phyloP scores from a whole-genome alignment of 2,888 invertebrate genomes.

The Ariolimax columbianus region DNA sequence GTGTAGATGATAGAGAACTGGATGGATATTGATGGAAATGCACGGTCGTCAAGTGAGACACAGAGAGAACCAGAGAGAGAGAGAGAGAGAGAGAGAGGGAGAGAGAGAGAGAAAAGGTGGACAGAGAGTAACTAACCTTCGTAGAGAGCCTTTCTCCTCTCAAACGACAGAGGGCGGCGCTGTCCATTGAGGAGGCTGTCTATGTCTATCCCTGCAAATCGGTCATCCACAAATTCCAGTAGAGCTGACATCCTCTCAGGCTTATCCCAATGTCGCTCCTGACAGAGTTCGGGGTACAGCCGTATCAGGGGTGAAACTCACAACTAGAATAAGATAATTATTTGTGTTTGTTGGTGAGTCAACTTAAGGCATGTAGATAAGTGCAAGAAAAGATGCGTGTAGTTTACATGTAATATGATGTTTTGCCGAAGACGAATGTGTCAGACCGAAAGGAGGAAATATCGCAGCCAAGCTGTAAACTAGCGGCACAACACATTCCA shows the following conservation, averaged over 20 bases:
- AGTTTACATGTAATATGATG: too few relatives aligned
- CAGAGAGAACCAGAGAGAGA: background rate
- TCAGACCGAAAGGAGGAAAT: too few relatives aligned
- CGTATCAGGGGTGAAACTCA: too few relatives aligned
- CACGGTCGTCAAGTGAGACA: background rate
- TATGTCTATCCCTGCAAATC: conserved; percentile 49
- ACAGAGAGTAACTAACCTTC: conserved; percentile 35
- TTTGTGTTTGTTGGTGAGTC: too few relatives aligned
- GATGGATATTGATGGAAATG: background rate
- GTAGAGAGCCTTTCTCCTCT: conserved; percentile 34
- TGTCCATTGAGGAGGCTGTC: conserved; percentile 44
- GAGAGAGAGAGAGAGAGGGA: background rate
- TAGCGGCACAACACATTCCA: too few relatives aligned
- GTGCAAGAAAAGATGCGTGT: too few relatives aligned
- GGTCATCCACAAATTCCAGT: conserved; percentile 41
- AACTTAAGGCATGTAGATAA: too few relatives aligned
- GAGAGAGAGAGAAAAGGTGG: background rate
- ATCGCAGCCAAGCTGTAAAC: too few relatives aligned
- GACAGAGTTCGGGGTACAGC: background rate
- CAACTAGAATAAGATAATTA: too few relatives aligned
- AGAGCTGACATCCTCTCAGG: conserved; percentile 18
- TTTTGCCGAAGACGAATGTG: too few relatives aligned
- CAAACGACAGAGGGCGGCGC: background rate
- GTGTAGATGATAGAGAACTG: background rate
- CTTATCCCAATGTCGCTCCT: background rate